Conservation (phyloP, 2,888 invertebrate species). For the Hydrotaea cyrtoneurina region DNA sequence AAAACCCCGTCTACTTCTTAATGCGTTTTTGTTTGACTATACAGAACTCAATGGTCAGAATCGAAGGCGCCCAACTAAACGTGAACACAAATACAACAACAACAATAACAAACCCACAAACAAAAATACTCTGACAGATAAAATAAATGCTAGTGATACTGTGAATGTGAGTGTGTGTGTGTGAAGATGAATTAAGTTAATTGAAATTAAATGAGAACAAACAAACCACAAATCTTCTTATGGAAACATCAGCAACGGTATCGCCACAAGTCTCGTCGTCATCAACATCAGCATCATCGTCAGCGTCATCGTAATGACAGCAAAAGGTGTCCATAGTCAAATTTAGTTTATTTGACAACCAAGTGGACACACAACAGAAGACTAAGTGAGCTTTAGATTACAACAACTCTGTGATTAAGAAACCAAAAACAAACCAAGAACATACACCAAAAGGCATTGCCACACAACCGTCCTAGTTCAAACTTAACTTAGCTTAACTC, state of each 20-base stretch:
- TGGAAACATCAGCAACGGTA: background rate
- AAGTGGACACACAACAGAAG: background rate
- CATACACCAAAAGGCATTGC: constrained; percentile 45
- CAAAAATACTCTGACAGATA: background rate
- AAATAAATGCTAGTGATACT: background rate
- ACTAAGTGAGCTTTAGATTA: background rate
- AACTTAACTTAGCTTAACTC: background rate
- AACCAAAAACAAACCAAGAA: constrained; percentile 10
- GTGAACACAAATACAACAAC: background rate
- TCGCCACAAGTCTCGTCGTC: constrained; percentile 4
- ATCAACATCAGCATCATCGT: no score
- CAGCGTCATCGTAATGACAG: no score
- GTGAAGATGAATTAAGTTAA: constrained; percentile 21
- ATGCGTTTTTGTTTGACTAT: background rate
- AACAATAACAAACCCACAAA: background rate
- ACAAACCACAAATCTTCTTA: constrained; percentile 4
- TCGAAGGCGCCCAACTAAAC: no score
- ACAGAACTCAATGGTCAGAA: background rate
- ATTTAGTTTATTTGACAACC: background rate
- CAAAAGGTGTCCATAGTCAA: no score
- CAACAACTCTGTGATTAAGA: constrained; percentile 35
- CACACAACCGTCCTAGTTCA: constrained; percentile 49
- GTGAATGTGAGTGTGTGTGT: background rate
- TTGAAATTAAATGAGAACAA: constrained; percentile 25
- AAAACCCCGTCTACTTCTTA: no score